Base-by-base conservation (phyloP, 2,797 vertebrate genomes). In the Bovichtus variegatus region DNA sequence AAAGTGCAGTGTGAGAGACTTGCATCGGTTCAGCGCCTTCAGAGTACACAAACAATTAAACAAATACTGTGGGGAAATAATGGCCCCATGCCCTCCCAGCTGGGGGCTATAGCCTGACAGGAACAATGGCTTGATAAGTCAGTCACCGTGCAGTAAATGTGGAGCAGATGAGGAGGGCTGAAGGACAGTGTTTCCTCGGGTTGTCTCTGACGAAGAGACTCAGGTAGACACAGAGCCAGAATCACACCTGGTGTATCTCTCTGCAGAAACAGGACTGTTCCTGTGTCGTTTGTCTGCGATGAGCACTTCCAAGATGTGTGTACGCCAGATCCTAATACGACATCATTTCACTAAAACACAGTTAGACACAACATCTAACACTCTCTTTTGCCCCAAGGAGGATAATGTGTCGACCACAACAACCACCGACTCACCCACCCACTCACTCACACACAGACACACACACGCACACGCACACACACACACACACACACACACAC, bases 41-140 rank as follows among this genome's bases (percentile, higher is more conserved):
- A 21, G 36, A 67, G 38, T 25, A 58, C 44, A 79, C 44, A 76
- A 75, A 53, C 65, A 80, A 74, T 85, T 74, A 74, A 71, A 70
- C 10, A 53, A 69, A 74, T 61, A 19, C 87, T 49, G 60, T n/a
- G 23, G 72, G 73, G 74, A 69, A 76, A 74, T 59, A 54, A 81
- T 54, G 60, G 12, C 47, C 15, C 16, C 10, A 23, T 54, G 68
- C 80, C 18, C 50, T 78, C 47, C 21, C 58, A 47, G 31, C 34
- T 27, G 59, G 51, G n/a, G 23, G 65, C n/a, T 16, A 1, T 3
- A 23, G 21, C 40, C 54, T 61, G 54, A 72, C 64, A 78, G 44
- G 4, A 60, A 46, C 46, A 50, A 69, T 5, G 53, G 29, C 16
- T 21, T 10, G 36, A 78, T 73, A 46, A 73, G 36, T 78, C 43